These are phyloP conservation scores for Brachyptera putata DNA, from an alignment of 2,888 invertebrate genomes.

Conservation along the genomic window DNA sequence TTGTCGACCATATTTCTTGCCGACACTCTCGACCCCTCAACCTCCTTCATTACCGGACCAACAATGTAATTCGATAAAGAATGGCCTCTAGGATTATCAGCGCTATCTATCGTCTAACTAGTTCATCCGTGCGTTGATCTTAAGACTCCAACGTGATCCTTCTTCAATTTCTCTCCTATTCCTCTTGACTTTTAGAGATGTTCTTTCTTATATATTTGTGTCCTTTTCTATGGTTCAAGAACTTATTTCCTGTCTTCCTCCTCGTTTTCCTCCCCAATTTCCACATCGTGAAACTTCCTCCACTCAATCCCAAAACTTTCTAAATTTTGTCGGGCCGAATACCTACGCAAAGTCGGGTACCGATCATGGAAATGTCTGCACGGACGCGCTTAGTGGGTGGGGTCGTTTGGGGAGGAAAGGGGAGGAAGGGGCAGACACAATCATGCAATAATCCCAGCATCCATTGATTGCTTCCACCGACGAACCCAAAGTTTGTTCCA, in stretches of 20 bases:
- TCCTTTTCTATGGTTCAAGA: constrained; percentile 16
- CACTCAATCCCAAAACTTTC: constrained; percentile 23
- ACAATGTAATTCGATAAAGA: constrained; percentile 30
- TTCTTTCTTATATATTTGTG: constrained; percentile 9
- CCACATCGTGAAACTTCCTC: constrained; percentile 26
- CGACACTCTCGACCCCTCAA: constrained; percentile 15
- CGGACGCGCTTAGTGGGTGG: too few relatives aligned
- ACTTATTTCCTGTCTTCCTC: constrained; percentile 1
- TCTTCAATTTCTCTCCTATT: not conserved
- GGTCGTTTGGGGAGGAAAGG: too few relatives aligned
- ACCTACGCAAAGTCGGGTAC: constrained; percentile 18
- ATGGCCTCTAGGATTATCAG: constrained; percentile 24
- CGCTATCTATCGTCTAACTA: constrained; percentile 11
- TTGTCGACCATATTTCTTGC: constrained; percentile 25
- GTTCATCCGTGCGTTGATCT: not conserved
- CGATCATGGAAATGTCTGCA: constrained; percentile 21
- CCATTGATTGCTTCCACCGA: constrained; percentile 14
- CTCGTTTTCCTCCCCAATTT: constrained; percentile 15
- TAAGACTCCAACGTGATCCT: not conserved
- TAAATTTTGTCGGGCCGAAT: constrained; percentile 19
- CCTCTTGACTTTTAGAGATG: constrained; percentile 16
- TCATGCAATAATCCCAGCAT: constrained; percentile 14
- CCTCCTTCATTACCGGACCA: constrained; percentile 29
- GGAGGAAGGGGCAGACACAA: constrained; percentile 12
- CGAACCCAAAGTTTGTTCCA: not conserved